Evolutionary conservation across 2,888 invertebrate genomes (phyloP).

Genomic region (Tachina lurida): DNA sequence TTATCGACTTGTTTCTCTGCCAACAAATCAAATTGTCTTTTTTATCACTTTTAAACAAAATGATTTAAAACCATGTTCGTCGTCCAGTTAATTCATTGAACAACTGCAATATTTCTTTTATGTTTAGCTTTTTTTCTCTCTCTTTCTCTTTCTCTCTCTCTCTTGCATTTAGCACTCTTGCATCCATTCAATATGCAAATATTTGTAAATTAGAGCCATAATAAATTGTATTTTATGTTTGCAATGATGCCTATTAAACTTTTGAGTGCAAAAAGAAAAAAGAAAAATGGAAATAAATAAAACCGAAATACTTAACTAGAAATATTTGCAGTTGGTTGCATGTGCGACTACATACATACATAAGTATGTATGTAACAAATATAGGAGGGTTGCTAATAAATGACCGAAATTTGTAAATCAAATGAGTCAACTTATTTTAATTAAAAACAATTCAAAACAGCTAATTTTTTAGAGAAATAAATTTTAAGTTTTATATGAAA

Average conservation of each 20-base stretch:
- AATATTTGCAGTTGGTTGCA: conserved; percentile 23
- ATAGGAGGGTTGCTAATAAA: conserved; percentile 4
- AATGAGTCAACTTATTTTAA: neutral
- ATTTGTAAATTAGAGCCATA: conserved; percentile 71
- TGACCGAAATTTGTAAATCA: neutral
- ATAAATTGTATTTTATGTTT: conserved; percentile 72
- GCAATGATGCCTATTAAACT: conserved; percentile 71
- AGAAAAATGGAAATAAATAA: conserved; percentile 18
- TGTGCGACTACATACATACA: neutral
- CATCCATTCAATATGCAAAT: conserved; percentile 70
- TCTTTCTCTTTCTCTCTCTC: conserved; percentile 10
- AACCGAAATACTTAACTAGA: conserved; percentile 27
- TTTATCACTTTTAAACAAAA: conserved; percentile 67
- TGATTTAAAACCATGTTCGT: conserved; percentile 69
- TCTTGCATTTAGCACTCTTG: conserved; percentile 27
- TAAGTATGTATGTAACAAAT: neutral
- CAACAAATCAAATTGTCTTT: conserved; percentile 63
- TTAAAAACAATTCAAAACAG: no score
- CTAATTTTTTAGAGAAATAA: no score
- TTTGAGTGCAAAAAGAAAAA: conserved; percentile 31
- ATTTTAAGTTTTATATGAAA: no score
- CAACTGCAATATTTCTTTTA: conserved; percentile 69
- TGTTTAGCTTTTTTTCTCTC: conserved; percentile 13
- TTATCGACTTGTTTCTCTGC: no score
- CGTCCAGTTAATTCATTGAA: conserved; percentile 72